Evolutionary conservation across 2,113 vertebrate species (phyloP), one percentile per base, ranked within the genome.

Genomic region (Glaucidium brasilianum): DNA sequence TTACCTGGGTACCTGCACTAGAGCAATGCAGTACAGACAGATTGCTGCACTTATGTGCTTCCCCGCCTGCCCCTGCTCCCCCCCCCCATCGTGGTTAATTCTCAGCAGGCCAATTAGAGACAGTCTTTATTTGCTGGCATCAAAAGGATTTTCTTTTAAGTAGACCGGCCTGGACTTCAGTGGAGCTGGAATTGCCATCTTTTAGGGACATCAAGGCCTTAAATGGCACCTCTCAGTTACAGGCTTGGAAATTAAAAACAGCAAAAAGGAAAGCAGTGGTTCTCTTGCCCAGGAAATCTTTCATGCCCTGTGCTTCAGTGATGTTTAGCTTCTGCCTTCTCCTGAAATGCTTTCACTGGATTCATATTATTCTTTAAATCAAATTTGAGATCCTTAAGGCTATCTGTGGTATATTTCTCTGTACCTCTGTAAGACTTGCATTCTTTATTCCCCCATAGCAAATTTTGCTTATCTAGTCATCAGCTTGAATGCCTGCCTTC

Each of bases 21-120:
- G 67, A 47, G 10, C 41, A 76, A 1, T 53, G 56, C n/a, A 49
- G 23, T 39, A 55, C 41, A 43, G 47, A 74, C 67, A 49, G 30
- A 25, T 81, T 59, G 23, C 52, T 91, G 45, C 10, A 5, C 32
- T 35, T 78, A 5, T 0, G 0, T 0, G 0, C 41, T 11, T 41
- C 14, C 16, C 4, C 10, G 39, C 39, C 39, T n/a, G n/a, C n/a
- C n/a, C n/a, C n/a, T n/a, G 15, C 41, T 15, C 6, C 41, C 41
- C 43, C 43, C 17, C 43, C 17, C 41, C 41, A 6, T 15, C 11
- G 17, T 74, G 29, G 20, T 77, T 85, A 53, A 39, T 86, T 89
- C 39, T 84, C 37, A 75, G 3, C 3, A 9, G 23, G 5, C 37
- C 47, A 79, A 6, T 86, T 79, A 21, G 8, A 84, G 35, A 22